Evolutionary conservation across 2,888 invertebrate genomes (phyloP), one percentile per base, ranked within the genome.

Genomic region (Apantesis nais): DNA sequence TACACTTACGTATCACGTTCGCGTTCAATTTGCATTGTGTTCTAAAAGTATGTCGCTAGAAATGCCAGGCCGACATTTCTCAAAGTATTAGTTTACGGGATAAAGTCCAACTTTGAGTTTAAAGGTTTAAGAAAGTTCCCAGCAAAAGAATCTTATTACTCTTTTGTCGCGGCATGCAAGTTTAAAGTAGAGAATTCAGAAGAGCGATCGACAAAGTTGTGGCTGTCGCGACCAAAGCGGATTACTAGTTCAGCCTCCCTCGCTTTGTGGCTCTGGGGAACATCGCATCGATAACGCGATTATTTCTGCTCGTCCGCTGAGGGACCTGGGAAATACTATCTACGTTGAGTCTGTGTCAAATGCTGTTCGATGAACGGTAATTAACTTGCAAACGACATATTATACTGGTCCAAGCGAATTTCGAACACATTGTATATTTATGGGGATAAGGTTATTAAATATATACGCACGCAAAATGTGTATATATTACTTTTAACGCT

Each of bases 131-230:
- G 74, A 80, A 85, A 88, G 83, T 85, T 87, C 78, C 75, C 79
- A 82, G 79, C 84, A 83, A 86, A 86, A 84, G 86, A 86, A 87
- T 89, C 89, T 85, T 88, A 89, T 90, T 89, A 90, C 86, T 88
- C 85, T 88, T 89, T 90, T 87, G 89, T 89, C 85, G 85, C 82
- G 83, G 83, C 83, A 86, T 87, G 85, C 85, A 89, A 92, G 86
- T 90, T 91, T 89, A 86, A 88, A 90, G 88, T 85, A 85, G 84
- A 85, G 84, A 88, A 87, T 88, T 85, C 79, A 81, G 85, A 85
- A 87, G 89, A 90, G 88, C 87, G 88, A 90, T 91, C 89, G 88
- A 82, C 85, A 85, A 91, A 92, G 90, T 91, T 92, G 81, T 76
- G 83, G 82, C 83, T 86, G 87, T 86, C 85, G 83, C 82, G 85